Percentiles rank a stretch among this genome's conserved stretches.
phyloP scores from a whole-genome alignment of 1,140 invertebrate genomes.

The Dendrolimus kikuchii region DNA sequence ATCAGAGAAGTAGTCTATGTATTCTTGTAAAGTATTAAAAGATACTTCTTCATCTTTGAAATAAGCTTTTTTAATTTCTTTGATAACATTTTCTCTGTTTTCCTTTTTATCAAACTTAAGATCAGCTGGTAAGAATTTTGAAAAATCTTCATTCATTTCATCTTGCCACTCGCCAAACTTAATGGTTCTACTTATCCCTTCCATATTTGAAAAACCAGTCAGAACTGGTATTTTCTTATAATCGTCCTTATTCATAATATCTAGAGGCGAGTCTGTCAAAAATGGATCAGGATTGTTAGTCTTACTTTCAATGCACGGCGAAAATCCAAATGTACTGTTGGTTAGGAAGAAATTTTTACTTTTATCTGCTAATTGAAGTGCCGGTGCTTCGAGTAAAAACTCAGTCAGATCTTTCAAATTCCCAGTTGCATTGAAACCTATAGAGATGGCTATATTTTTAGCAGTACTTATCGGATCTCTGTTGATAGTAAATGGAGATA shows the following conservation, averaged over 20 bases:
- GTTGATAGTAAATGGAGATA: conserved; percentile 52
- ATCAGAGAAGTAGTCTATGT: conserved; percentile 58
- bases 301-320: conserved; percentile 53
- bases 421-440: conserved; percentile 46
- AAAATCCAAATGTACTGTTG: conserved; percentile 58
- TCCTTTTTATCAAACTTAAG: conserved; percentile 37
- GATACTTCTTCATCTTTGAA: conserved; percentile 44
- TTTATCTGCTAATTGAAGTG: conserved; percentile 24
- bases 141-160: conserved; percentile 50
- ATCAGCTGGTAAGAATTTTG: conserved; percentile 50
- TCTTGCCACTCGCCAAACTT: conserved; percentile 54
- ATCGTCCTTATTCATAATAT: conserved; percentile 37
- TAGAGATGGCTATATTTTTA: conserved; percentile 42
- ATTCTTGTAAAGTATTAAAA: conserved; percentile 31
- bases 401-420: conserved; percentile 49
- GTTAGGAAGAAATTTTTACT: conserved; percentile 54
- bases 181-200: conserved; percentile 50
- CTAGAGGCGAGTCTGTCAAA: conserved; percentile 47
- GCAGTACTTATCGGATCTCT: conserved; percentile 51
- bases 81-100: conserved; percentile 27
- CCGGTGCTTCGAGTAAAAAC: conserved; percentile 46
- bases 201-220: conserved; percentile 56
- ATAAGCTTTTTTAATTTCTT: conserved; percentile 40
- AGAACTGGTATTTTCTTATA: conserved; percentile 38
- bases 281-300: conserved; percentile 40